These are phyloP conservation scores for Dermolepida albohirtum DNA, from an alignment of 2,888 invertebrate species.

Conservation along the genomic window DNA sequence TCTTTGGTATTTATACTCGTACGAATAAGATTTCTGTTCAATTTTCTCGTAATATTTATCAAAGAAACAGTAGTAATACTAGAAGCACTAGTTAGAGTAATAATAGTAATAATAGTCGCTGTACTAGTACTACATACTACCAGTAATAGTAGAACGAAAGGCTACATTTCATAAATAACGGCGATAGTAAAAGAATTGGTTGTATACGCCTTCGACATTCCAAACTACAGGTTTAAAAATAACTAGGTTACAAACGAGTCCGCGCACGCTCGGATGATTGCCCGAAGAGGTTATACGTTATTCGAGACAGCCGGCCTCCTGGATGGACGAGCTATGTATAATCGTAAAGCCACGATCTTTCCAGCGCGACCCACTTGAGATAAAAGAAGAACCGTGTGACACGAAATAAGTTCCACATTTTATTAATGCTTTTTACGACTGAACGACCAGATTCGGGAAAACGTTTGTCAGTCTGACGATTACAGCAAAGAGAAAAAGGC, in stretches of 20 bases:
- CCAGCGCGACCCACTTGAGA: conserved; percentile 41
- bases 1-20: too few species aligned
- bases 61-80: too few species aligned
- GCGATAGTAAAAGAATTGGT: conserved; percentile 31
- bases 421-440: conserved; percentile 30
- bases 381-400: conserved; percentile 36
- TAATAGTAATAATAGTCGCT: neutral
- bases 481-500: conserved; percentile 12
- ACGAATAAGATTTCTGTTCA: too few species aligned
- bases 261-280: conserved; percentile 41
- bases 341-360: conserved; percentile 31
- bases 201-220: conserved; percentile 46
- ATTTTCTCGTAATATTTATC: too few species aligned
- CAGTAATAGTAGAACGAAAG: conserved; percentile 16
- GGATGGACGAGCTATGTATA: conserved; percentile 40
- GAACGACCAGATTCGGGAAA: conserved; percentile 16
- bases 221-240: conserved; percentile 43
- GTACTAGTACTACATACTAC: conserved; percentile 1
- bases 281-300: conserved; percentile 46
- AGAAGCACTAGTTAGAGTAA: neutral
- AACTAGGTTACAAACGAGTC: conserved; percentile 40
- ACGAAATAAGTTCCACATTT: conserved; percentile 39
- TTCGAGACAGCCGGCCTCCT: conserved; percentile 45
- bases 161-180: conserved; percentile 30
- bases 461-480: neutral